Conservation (phyloP, 2,888 invertebrate species). For the Colostygia pectinataria region DNA sequence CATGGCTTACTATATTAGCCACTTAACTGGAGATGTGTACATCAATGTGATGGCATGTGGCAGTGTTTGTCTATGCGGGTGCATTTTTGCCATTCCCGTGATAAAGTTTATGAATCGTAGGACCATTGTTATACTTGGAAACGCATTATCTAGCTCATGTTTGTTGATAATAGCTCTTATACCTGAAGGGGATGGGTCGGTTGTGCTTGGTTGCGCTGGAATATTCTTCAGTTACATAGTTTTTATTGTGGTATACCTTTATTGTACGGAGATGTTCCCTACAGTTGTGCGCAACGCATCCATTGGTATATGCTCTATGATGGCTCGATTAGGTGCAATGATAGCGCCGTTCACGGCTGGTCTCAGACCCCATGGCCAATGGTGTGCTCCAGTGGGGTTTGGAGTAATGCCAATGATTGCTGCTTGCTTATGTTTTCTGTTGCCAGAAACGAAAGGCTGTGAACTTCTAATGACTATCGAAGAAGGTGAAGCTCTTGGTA, state of each 20-base stretch:
- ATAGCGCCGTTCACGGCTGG: constrained; percentile 90
- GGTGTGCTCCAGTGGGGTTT: constrained; percentile 88
- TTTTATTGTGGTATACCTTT: constrained; percentile 91
- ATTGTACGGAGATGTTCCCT: constrained; percentile 93
- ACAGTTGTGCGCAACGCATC: constrained; percentile 93
- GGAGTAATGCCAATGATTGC: constrained; percentile 86
- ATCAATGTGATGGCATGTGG: constrained; percentile 90
- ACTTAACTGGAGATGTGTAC: constrained; percentile 90
- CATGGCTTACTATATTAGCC: constrained; percentile 89
- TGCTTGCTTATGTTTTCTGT: constrained; percentile 83
- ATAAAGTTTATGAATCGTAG: constrained; percentile 86
- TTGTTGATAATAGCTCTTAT: constrained; percentile 84
- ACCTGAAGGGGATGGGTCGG: constrained; percentile 66
- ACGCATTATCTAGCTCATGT: constrained; percentile 81
- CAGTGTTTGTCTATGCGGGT: constrained; percentile 80
- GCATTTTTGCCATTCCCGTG: constrained; percentile 83
- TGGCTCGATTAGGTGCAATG: constrained; percentile 92
- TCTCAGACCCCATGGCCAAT: constrained; percentile 76
- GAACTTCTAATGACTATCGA: constrained; percentile 89
- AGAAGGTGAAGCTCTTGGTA: constrained; percentile 85
- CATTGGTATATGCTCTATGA: constrained; percentile 92
- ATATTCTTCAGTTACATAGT: constrained; percentile 90
- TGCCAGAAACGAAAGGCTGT: constrained; percentile 91
- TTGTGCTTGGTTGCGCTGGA: constrained; percentile 86
- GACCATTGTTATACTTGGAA: constrained; percentile 82